Conservation (phyloP, 2,888 invertebrate genomes). For the Drosophila gaucha region DNA sequence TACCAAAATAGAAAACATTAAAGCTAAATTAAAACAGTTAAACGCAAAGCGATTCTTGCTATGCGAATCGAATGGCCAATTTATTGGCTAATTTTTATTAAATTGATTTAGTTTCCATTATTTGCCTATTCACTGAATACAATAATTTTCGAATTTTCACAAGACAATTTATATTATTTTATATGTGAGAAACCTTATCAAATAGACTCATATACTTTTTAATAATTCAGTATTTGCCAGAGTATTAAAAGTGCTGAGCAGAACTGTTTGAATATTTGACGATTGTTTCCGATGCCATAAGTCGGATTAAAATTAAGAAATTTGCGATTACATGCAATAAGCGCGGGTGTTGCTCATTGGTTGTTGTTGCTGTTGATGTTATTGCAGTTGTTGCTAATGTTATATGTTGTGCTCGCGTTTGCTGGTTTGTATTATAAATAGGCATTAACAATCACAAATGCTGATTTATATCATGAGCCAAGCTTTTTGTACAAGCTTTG, state of each 20-base stretch:
- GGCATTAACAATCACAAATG: conserved; percentile 51
- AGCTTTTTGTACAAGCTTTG: conserved; percentile 24
- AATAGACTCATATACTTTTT: not conserved
- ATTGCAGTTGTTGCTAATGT: conserved; percentile 13
- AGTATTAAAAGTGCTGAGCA: conserved; percentile 22
- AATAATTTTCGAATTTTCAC: no score
- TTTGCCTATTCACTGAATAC: no score
- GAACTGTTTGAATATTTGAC: conserved; percentile 30
- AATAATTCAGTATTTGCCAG: conserved; percentile 1
- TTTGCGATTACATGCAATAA: conserved; percentile 40
- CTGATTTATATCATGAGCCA: conserved; percentile 69
- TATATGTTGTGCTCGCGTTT: conserved; percentile 25
- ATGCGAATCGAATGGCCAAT: no score
- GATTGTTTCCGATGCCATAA: conserved; percentile 30
- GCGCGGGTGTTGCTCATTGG: conserved; percentile 44
- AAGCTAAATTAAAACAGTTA: no score
- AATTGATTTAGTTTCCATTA: no score
- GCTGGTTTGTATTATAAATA: conserved; percentile 50
- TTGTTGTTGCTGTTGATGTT: conserved; percentile 23
- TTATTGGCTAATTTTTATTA: no score
- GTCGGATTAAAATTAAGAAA: conserved; percentile 57
- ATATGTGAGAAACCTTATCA: not conserved
- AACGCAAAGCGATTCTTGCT: no score
- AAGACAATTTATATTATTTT: no score
- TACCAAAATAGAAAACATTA: no score